Conservation (phyloP, 2,888 invertebrate genomes). For the Ectemnius lituratus region DNA sequence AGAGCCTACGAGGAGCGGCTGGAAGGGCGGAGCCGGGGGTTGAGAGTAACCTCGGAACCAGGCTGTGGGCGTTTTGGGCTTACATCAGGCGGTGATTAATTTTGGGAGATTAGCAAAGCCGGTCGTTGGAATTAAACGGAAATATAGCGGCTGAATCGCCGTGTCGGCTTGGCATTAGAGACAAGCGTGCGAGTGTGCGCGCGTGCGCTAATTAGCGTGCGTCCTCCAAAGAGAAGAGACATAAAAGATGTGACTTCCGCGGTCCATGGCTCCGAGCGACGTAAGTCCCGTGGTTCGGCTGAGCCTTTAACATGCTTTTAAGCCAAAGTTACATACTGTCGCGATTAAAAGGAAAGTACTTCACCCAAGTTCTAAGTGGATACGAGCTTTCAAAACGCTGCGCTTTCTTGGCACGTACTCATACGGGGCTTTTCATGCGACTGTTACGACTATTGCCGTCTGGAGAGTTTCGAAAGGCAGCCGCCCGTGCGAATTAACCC, state of each 20-base stretch:
- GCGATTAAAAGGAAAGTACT: conserved; percentile 58
- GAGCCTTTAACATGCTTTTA: conserved; percentile 54
- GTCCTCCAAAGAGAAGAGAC: conserved; percentile 7
- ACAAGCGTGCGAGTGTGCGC: not conserved
- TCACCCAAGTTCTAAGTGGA: conserved; percentile 33
- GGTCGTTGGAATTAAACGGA: conserved; percentile 60
- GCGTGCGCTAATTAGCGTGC: conserved; percentile 50
- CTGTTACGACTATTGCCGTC: conserved; percentile 63
- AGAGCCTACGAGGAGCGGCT: too few relatives aligned
- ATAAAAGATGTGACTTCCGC: conserved; percentile 16
- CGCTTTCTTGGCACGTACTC: conserved; percentile 65
- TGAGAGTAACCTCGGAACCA: conserved; percentile 26
- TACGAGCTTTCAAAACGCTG: conserved; percentile 45
- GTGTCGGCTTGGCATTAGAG: conserved; percentile 45
- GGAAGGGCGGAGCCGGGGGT: too few relatives aligned
- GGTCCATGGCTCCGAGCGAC: conserved; percentile 9
- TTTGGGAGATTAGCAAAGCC: conserved; percentile 64
- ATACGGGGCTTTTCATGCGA: conserved; percentile 57
- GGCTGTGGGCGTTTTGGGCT: conserved; percentile 42
- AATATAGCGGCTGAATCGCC: conserved; percentile 47
- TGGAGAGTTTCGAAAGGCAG: conserved; percentile 55
- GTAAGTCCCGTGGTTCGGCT: conserved; percentile 42
- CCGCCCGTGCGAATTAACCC: conserved; percentile 56
- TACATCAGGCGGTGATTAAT: conserved; percentile 63
- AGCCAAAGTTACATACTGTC: conserved; percentile 48